Conservation (phyloP, 1,140 invertebrate species). For the Melanaphis sacchari region DNA sequence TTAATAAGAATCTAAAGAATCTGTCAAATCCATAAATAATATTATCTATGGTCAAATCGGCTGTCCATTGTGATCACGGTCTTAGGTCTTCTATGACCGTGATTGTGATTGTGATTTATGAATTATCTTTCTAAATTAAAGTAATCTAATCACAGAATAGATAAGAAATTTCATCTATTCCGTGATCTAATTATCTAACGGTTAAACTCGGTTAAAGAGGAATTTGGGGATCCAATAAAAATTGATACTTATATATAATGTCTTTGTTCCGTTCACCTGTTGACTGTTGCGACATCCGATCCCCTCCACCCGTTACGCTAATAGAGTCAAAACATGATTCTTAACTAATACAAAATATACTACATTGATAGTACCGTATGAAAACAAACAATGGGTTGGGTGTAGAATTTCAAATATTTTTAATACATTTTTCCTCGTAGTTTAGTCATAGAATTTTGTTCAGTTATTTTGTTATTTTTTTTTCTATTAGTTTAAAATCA, state of each 20-base stretch:
- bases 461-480: not conserved
- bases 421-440: not conserved
- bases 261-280: slow-evolving; percentile 39
- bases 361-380: slow-evolving; percentile 46
- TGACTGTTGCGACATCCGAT: slow-evolving; percentile 32
- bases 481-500: not conserved
- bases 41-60: no score
- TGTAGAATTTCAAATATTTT: slow-evolving; percentile 31
- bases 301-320: not conserved
- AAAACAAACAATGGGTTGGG: slow-evolving; percentile 41
- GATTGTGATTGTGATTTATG: no score
- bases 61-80: no score
- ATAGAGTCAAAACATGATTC: slow-evolving; percentile 1
- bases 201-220: not conserved
- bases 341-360: not conserved
- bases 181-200: no score
- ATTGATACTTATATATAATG: not conserved
- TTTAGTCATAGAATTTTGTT: not conserved
- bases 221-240: not conserved
- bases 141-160: no score
- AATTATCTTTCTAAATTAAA: no score
- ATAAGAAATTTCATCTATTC: no score
- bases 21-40: no score
- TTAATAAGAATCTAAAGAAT: no score
- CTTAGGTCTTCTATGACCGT: no score